Evolutionary conservation across 2,888 invertebrate species (phyloP).

Genomic region (Hipparchia semele): DNA sequence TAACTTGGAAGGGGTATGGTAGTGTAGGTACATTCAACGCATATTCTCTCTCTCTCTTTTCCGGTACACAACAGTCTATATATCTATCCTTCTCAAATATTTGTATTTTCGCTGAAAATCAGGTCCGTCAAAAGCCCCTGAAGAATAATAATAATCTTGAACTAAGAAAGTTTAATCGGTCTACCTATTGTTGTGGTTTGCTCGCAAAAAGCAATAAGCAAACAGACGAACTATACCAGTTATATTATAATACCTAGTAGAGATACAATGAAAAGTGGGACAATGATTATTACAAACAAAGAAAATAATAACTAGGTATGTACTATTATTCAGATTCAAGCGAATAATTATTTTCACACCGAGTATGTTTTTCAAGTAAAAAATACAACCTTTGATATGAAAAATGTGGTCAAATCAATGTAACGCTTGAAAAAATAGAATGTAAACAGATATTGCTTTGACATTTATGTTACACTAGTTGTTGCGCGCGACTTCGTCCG

Average conservation of each 20-base stretch:
- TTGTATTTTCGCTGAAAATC: too few species aligned
- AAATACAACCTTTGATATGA: not conserved
- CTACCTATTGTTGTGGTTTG: too few species aligned
- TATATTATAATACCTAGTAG: not conserved
- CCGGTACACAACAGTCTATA: too few species aligned
- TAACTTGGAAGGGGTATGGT: too few species aligned
- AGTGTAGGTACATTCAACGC: too few species aligned
- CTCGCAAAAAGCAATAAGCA: too few species aligned
- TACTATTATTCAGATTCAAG: not conserved
- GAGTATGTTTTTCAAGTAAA: not conserved
- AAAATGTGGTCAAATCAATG: slow-evolving; percentile 8
- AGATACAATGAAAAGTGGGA: not conserved
- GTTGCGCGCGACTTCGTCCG: too few species aligned
- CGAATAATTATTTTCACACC: not conserved
- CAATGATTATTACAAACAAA: slow-evolving; percentile 1
- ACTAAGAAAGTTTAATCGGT: not conserved
- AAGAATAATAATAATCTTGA: too few species aligned
- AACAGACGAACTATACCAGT: not conserved
- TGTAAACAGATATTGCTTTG: not conserved
- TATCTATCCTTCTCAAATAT: too few species aligned
- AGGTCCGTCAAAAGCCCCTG: too few species aligned
- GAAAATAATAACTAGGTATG: not conserved
- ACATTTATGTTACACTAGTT: too few species aligned
- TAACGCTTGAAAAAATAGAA: not conserved
- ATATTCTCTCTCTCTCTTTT: too few species aligned